A percentile compares a stretch with the other conserved stretches of the same genome.
These are phyloP conservation scores for Microtus agrestis DNA, from an alignment of 2,797 vertebrate genomes.

Conservation along the genomic window DNA sequence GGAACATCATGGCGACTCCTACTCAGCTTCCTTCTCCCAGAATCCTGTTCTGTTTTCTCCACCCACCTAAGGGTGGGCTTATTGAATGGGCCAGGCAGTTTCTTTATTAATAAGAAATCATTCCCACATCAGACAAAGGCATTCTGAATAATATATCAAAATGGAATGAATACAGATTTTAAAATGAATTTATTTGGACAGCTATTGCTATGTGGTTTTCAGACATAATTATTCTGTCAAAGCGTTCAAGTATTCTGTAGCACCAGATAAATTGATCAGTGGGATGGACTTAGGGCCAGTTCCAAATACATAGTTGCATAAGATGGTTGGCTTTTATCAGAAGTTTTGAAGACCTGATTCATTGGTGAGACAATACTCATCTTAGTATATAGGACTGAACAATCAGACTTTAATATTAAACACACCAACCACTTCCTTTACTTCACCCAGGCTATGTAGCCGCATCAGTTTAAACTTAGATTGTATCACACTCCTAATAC, in stretches of 20 bases:
- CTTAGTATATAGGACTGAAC: background rate
- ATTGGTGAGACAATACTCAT: background rate
- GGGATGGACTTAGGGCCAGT: background rate
- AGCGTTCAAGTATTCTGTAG: background rate
- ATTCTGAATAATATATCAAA: background rate
- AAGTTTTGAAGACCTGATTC: background rate
- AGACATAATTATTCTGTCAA: background rate
- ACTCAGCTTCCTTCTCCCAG: too few relatives aligned
- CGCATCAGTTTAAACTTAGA: background rate
- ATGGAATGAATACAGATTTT: background rate
- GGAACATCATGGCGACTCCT: too few relatives aligned
- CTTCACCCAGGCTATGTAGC: background rate
- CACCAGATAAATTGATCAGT: background rate
- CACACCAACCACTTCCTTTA: background rate
- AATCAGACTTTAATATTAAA: background rate
- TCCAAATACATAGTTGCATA: background rate
- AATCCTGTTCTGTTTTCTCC: too few relatives aligned
- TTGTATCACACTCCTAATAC: background rate
- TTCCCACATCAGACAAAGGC: too few relatives aligned
- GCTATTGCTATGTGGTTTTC: background rate
- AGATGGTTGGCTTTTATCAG: background rate
- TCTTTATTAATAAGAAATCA: too few relatives aligned
- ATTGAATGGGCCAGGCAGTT: too few relatives aligned
- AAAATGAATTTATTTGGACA: background rate
- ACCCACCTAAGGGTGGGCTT: too few relatives aligned